A percentile compares a stretch with the other conserved stretches of the same genome.
phyloP scores from a whole-genome alignment of 1,140 invertebrate species.

The Aricia agestis region DNA sequence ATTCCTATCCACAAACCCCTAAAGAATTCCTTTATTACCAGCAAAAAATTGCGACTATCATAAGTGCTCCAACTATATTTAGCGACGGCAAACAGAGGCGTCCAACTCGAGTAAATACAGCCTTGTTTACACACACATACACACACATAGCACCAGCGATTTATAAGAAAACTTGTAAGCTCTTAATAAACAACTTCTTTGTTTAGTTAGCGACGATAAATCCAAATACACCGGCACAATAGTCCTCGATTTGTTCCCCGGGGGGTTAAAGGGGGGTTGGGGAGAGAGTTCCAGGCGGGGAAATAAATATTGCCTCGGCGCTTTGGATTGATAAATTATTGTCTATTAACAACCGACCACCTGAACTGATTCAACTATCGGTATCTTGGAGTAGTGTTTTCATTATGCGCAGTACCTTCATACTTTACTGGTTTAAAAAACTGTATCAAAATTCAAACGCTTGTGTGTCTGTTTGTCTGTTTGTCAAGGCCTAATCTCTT shows the following conservation, averaged over 20 bases:
- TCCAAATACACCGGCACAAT: not conserved
- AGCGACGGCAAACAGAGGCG: not conserved
- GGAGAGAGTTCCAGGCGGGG: not conserved
- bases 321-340: not conserved
- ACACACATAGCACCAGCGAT: not conserved
- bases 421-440: not conserved
- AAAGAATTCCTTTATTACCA: too few relatives aligned
- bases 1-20: too few relatives aligned
- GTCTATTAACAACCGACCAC: constrained; percentile 2
- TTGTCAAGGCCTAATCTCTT: too few relatives aligned
- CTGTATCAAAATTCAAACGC: too few relatives aligned
- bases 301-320: not conserved
- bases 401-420: not conserved
- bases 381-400: not conserved
- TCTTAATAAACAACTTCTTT: constrained; percentile 7
- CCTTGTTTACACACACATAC: not conserved
- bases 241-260: not conserved
- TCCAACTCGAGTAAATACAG: not conserved
- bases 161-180: constrained; percentile 10
- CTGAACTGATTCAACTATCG: not conserved
- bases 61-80: not conserved
- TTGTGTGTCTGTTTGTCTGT: too few relatives aligned
- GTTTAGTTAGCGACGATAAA: not conserved
- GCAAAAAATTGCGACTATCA: not conserved
- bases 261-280: not conserved